phyloP scores from a whole-genome alignment of 2,113 vertebrate species.

The Sciurus niger region DNA sequence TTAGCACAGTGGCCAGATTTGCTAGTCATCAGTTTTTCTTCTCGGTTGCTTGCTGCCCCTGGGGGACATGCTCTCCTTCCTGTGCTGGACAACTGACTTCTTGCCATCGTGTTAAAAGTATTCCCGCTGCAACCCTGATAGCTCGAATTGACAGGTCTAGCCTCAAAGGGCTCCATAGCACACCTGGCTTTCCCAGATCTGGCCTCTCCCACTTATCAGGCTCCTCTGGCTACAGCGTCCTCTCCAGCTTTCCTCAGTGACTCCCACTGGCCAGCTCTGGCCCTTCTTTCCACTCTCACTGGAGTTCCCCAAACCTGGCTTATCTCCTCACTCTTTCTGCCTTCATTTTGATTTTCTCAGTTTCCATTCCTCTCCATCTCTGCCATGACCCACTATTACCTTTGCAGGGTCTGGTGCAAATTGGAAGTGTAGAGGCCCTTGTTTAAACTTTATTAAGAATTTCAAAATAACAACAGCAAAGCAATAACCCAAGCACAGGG shows the following conservation, averaged over 20 bases:
- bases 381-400: not conserved
- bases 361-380: not conserved
- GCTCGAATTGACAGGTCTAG: not conserved
- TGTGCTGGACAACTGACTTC: not conserved
- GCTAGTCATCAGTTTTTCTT: not conserved
- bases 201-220: not conserved
- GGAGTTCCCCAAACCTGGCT: not conserved
- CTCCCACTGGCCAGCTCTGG: too few species aligned
- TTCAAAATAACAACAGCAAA: not conserved
- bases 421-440: not conserved
- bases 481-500: not conserved
- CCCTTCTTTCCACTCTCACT: not conserved
- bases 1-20: not conserved
- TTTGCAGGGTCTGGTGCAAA: not conserved
- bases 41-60: not conserved
- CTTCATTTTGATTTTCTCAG: not conserved
- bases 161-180: not conserved
- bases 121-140: not conserved
- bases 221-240: too few species aligned
- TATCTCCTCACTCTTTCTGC: not conserved
- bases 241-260: not conserved
- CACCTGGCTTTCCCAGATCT: not conserved
- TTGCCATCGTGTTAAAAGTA: not conserved
- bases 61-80: not conserved
- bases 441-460: constrained; percentile 6